phyloP scores from a whole-genome alignment of 2,113 vertebrate genomes.

The Alexandromys fortis region DNA sequence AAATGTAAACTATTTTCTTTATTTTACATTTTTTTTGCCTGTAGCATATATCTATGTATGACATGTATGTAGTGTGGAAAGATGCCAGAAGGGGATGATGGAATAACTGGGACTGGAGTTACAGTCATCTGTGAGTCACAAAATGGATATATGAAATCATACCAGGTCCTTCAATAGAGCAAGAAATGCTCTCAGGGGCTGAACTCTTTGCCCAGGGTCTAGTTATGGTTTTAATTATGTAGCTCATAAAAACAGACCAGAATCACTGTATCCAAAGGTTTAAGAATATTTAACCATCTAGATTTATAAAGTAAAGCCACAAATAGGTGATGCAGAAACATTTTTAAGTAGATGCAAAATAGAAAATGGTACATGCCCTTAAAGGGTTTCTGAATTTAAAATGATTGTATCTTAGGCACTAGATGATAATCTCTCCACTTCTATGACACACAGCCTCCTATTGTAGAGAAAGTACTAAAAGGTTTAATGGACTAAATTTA shows the following conservation, averaged over 20 bases:
- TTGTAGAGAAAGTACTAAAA: background rate
- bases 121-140: background rate
- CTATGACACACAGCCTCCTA: background rate
- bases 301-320: background rate
- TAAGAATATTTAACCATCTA: background rate
- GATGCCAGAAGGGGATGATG: background rate
- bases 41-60: background rate
- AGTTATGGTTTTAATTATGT: background rate
- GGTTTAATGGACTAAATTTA: background rate
- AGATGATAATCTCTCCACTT: background rate
- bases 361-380: background rate
- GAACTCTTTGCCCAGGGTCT: background rate
- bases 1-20: background rate
- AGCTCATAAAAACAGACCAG: background rate
- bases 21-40: background rate
- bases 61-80: background rate
- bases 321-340: background rate
- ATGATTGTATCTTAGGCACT: background rate
- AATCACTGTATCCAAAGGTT: background rate
- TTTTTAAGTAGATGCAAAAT: conserved; percentile 31
- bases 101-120: background rate
- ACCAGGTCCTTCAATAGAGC: background rate
- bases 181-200: background rate
- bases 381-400: background rate
- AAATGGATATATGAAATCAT: background rate